Percentiles rank a stretch among this genome's conserved stretches.
Evolutionary conservation across 2,888 invertebrate species (phyloP).

Genomic region (Serrognathus titanus): DNA sequence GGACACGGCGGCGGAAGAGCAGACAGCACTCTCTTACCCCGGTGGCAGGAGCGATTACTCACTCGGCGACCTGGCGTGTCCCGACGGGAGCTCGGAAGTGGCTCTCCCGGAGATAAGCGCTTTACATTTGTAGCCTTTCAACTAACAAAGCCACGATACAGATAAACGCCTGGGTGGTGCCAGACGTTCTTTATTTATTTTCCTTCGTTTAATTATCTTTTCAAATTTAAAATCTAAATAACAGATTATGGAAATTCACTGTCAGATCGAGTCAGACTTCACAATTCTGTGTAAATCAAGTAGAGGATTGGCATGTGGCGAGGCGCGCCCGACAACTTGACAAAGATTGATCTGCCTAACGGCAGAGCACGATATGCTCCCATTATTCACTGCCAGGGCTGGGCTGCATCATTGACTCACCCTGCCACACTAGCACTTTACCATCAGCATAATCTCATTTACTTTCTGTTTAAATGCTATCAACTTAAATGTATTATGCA

Average conservation of each 20-base stretch:
- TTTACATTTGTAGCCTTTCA: conserved; percentile 48
- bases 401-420: conserved; percentile 19
- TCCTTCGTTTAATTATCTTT: background rate
- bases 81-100: conserved; percentile 43
- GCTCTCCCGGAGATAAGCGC: conserved; percentile 46
- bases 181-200: conserved; percentile 2
- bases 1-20: conserved; percentile 47
- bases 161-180: conserved; percentile 29
- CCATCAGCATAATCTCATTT: conserved; percentile 18
- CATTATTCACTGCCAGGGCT: conserved; percentile 42
- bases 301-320: conserved; percentile 45
- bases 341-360: conserved; percentile 42
- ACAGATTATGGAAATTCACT: conserved; percentile 37
- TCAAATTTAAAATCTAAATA: conserved; percentile 31
- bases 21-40: conserved; percentile 48
- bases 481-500: conserved; percentile 6
- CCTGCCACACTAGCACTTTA: conserved; percentile 7
- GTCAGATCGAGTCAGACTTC: conserved; percentile 29
- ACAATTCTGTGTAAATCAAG: conserved; percentile 42
- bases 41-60: conserved; percentile 48
- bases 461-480: conserved; percentile 11
- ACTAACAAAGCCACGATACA: conserved; percentile 36
- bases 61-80: conserved; percentile 38
- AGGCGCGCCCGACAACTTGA: conserved; percentile 38
- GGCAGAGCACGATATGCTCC: conserved; percentile 41